Percentiles rank a stretch among this genome's conserved stretches.
phyloP scores from a whole-genome alignment of 2,113 vertebrate genomes.

The Casuarius casuarius region DNA sequence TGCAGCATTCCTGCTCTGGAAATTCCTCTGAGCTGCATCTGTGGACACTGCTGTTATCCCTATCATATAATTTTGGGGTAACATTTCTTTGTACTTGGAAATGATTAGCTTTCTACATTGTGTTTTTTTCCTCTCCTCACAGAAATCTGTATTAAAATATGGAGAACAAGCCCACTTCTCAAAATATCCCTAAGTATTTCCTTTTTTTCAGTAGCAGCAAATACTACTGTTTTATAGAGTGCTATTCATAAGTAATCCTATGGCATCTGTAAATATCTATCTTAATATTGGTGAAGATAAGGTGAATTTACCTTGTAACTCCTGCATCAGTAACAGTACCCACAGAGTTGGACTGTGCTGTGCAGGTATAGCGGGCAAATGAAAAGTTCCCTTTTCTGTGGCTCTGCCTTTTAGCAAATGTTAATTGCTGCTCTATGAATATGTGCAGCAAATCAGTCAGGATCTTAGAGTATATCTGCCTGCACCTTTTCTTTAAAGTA shows the following conservation, averaged over 20 bases:
- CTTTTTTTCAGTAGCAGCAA: not conserved
- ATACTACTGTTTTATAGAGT: not conserved
- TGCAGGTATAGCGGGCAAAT: not conserved
- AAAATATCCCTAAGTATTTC: not conserved
- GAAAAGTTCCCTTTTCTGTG: not conserved
- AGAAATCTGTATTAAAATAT: not conserved
- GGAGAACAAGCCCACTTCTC: not conserved
- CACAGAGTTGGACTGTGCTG: not conserved
- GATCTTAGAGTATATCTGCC: not conserved
- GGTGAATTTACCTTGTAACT: not conserved
- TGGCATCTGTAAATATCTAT: not conserved
- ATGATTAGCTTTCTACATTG: not conserved
- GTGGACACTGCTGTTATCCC: not conserved
- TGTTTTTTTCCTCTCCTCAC: not conserved
- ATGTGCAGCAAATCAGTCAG: not conserved
- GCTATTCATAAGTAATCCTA: not conserved
- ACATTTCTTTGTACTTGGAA: not conserved
- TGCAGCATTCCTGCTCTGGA: not conserved
- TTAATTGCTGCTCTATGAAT: not conserved
- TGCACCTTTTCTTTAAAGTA: not conserved
- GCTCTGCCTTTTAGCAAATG: not conserved
- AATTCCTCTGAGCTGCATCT: not conserved
- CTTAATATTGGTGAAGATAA: not conserved
- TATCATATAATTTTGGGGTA: not conserved
- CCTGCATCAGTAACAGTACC: not conserved